A percentile compares a stretch with the other conserved stretches of the same genome.
Evolutionary conservation across 2,797 vertebrate species (phyloP).

Genomic region (Phrynocephalus vlangalii): DNA sequence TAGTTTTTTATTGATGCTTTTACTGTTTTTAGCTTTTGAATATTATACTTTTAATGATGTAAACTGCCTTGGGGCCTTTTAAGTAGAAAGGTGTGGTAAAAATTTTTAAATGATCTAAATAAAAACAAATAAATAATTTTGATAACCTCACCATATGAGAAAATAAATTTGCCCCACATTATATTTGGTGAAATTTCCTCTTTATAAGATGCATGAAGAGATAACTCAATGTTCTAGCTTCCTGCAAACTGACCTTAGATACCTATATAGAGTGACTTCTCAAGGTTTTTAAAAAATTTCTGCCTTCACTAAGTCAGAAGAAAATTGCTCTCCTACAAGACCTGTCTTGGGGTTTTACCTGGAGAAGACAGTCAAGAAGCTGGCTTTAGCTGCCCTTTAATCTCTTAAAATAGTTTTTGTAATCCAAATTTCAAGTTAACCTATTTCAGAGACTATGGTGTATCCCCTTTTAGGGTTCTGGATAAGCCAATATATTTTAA

Average conservation of each 20-base stretch:
- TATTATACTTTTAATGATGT: too few species aligned
- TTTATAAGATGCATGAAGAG: slow-evolving; percentile 64
- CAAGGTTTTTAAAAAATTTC: slow-evolving; percentile 69
- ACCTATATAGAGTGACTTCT: slow-evolving; percentile 59
- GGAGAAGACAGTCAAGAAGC: neutral
- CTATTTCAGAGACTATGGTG: neutral
- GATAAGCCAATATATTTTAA: neutral
- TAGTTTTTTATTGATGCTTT: too few species aligned
- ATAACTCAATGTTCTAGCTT: slow-evolving; percentile 70
- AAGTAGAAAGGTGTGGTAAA: too few species aligned
- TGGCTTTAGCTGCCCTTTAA: slow-evolving; percentile 2
- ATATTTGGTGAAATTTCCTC: slow-evolving; percentile 62
- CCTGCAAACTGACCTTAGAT: slow-evolving; percentile 71
- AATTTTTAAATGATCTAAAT: too few species aligned
- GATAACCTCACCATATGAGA: neutral
- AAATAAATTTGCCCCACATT: slow-evolving; percentile 68
- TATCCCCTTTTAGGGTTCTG: neutral
- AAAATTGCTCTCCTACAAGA: slow-evolving; percentile 46
- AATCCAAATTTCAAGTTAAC: neutral
- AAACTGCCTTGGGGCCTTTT: too few species aligned
- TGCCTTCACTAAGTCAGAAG: slow-evolving; percentile 74
- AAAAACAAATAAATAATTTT: neutral
- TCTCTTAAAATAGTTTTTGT: slow-evolving; percentile 10
- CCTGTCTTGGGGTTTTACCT: slow-evolving; percentile 54
- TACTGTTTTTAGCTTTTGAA: too few species aligned